phyloP scores from a whole-genome alignment of 1,140 invertebrate genomes.

The Notospermus geniculatus region DNA sequence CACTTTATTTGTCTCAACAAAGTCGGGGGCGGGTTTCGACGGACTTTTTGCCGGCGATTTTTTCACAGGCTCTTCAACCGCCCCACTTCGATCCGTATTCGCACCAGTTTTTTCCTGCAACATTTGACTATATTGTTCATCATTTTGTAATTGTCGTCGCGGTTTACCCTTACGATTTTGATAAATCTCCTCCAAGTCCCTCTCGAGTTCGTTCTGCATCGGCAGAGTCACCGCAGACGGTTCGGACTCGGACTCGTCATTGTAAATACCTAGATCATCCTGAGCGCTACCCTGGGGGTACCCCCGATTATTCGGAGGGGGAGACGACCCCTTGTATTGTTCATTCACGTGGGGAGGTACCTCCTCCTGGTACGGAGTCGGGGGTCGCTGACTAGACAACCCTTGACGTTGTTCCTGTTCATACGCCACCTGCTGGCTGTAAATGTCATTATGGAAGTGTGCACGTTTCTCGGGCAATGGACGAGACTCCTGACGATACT shows the following conservation, averaged over 20 bases:
- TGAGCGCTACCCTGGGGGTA: not conserved
- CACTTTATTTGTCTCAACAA: not conserved
- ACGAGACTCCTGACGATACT: too few species aligned
- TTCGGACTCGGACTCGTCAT: not conserved
- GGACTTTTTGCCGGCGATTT: not conserved
- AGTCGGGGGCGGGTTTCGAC: not conserved
- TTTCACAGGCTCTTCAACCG: not conserved
- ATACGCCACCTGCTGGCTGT: constrained; percentile 1
- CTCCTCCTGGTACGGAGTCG: not conserved
- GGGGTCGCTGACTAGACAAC: not conserved
- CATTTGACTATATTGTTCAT: not conserved
- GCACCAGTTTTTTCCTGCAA: not conserved
- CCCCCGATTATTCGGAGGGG: not conserved
- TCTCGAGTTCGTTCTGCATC: constrained; percentile 1
- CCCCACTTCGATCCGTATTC: not conserved
- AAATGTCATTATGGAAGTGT: too few species aligned
- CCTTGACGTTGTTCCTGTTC: constrained; percentile 2
- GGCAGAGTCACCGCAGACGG: not conserved
- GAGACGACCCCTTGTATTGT: not conserved
- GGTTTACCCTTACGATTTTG: not conserved
- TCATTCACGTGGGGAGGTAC: too few species aligned
- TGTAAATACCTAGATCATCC: constrained; percentile 2
- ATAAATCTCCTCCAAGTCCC: not conserved
- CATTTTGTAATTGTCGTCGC: not conserved
- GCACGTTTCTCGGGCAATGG: too few species aligned